Evolutionary conservation across 1,140 invertebrate genomes (phyloP), one percentile per base, ranked within the genome.

Genomic region (Drosophila bifasciata): DNA sequence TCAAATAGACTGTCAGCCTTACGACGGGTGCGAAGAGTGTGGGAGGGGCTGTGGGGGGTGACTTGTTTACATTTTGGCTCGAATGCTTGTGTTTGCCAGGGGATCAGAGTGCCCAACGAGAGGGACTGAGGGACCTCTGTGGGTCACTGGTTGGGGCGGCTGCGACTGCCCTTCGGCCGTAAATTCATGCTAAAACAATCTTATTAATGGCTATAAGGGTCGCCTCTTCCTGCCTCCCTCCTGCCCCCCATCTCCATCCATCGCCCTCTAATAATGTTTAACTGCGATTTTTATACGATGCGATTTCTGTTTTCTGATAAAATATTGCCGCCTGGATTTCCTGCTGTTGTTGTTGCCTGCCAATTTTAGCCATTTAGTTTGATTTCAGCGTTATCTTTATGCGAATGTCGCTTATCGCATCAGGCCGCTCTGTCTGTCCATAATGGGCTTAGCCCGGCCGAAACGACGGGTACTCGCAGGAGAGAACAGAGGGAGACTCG

Each of bases 291-390:
- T 86, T 80, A 73, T 85, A 36, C 32, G 13, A 60, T 77, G 75
- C 79, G 60, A 61, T 81, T 74, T 74, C 28, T 56, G 43, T 58
- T 49, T 60, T 61, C 43, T 53, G 75, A 78, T 78, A 77, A 77
- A 77, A 77, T 79, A 85, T 86, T 72, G 63, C 62, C 68, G 68
- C 48, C 49, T 81, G 61, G 69, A 74, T 86, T 86, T 85, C 81
- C 80, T 85, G 81, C 83, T 72, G 57, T 66, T 50, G 77, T 48
- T 69, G 39, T 73, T 64, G 60, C 53, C 66, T 74, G 83, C 81
- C 83, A 86, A 86, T 86, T 86, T 88, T 88, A 81, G 81, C 83
- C 77, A 86, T 86, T 88, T 86, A 86, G 81, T 86, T 86, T 86
- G 81, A 86, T 86, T 86, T 88, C 63, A 39, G 53, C 43, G 77